Conservation (phyloP, 2,888 invertebrate genomes). For the Rutpela maculata region DNA sequence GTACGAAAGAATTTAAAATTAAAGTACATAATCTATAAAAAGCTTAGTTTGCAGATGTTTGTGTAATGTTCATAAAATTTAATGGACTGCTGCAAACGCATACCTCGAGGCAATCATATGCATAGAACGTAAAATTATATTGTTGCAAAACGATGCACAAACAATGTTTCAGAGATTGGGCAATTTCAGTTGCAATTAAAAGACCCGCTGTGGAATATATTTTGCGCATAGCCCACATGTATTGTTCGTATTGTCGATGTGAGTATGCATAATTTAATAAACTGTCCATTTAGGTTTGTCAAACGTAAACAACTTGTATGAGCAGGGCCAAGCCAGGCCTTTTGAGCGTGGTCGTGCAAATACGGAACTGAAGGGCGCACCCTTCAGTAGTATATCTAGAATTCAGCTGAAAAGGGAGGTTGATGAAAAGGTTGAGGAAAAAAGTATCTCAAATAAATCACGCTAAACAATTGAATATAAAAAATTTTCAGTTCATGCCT, state of each 20-base stretch:
- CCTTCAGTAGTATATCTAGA: no score
- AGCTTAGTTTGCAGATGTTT: slow-evolving; percentile 14
- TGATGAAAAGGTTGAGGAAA: no score
- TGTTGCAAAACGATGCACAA: slow-evolving; percentile 27
- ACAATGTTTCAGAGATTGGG: slow-evolving; percentile 26
- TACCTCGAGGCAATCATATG: slow-evolving; percentile 37
- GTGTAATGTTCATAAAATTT: slow-evolving; percentile 33
- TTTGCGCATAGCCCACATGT: slow-evolving; percentile 8
- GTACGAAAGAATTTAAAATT: neutral
- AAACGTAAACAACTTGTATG: neutral
- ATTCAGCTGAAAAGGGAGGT: no score
- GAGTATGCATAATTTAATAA: slow-evolving; percentile 20
- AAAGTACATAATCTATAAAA: slow-evolving; percentile 10
- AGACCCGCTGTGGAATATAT: slow-evolving; percentile 9
- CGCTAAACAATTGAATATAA: no score
- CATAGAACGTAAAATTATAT: slow-evolving; percentile 36
- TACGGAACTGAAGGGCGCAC: no score
- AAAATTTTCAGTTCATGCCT: no score
- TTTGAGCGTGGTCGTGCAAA: no score
- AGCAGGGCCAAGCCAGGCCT: no score
- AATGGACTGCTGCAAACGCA: slow-evolving; percentile 33
- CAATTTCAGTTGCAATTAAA: slow-evolving; percentile 26
- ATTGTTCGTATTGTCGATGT: slow-evolving; percentile 9
- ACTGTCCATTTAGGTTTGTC: slow-evolving; percentile 24
- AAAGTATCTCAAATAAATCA: no score